Percentiles rank a stretch among this genome's conserved stretches.
Evolutionary conservation across 2,888 invertebrate genomes (phyloP).

Genomic region (Yponomeuta cagnagella): DNA sequence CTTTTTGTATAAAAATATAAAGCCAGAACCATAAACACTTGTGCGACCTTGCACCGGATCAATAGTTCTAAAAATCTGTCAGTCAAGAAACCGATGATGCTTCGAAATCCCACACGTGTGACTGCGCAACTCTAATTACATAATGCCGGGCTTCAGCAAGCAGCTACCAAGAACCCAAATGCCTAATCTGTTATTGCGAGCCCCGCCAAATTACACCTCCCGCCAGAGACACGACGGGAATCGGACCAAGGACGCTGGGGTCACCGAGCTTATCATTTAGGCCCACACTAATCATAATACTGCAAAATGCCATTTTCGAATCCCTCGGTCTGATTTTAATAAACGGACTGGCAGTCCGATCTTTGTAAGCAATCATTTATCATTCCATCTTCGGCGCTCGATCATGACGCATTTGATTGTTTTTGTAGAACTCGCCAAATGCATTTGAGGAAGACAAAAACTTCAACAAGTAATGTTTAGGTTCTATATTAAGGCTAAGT

Average conservation of each 20-base stretch:
- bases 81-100: not conserved
- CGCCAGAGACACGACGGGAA: conserved; percentile 64
- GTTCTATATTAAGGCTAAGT: not conserved
- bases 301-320: conserved; percentile 66
- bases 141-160: conserved; percentile 53
- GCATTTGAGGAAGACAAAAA: not conserved
- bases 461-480: not conserved
- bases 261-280: conserved; percentile 70
- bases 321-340: conserved; percentile 58
- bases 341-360: conserved; percentile 43
- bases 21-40: too few relatives aligned
- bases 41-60: not conserved
- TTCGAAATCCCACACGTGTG: conserved; percentile 30
- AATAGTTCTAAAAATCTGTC: not conserved
- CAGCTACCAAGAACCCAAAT: conserved; percentile 64
- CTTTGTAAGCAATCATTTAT: conserved; percentile 55
- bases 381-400: conserved; percentile 39
- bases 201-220: conserved; percentile 62
- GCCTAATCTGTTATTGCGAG: conserved; percentile 68
- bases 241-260: conserved; percentile 69
- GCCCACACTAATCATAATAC: conserved; percentile 59
- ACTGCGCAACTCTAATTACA: conserved; percentile 53
- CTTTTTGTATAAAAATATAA: too few relatives aligned
- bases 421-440: not conserved
- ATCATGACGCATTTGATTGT: conserved; percentile 37